Conservation (phyloP, 2,113 vertebrate species). For the Pollachius pollachius region DNA sequence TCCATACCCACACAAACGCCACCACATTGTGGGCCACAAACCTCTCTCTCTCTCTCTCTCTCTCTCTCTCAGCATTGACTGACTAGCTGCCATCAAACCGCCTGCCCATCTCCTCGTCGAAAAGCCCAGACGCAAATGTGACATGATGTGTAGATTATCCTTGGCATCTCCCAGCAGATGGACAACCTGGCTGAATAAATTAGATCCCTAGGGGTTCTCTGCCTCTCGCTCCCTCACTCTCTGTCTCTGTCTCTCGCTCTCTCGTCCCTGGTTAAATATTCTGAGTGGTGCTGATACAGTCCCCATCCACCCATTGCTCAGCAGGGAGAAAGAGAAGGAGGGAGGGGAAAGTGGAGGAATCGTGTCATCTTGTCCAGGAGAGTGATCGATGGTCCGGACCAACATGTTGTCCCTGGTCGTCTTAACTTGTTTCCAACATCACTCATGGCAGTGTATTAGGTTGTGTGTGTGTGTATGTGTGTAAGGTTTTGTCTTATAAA, state of each 20-base stretch:
- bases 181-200: constrained; percentile 69
- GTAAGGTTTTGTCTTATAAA: no score
- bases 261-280: constrained; percentile 63
- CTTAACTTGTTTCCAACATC: constrained; percentile 53
- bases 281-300: constrained; percentile 60
- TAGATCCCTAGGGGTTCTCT: constrained; percentile 58
- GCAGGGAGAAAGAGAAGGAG: background rate
- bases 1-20: constrained; percentile 13
- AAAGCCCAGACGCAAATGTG: constrained; percentile 63
- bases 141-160: constrained; percentile 73
- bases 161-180: constrained; percentile 70
- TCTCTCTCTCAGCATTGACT: no score
- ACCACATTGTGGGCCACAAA: background rate
- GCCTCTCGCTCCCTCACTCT: constrained; percentile 16
- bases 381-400: constrained; percentile 60
- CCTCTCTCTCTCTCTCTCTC: background rate
- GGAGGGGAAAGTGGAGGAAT: constrained; percentile 14
- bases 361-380: constrained; percentile 60
- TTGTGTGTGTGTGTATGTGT: background rate
- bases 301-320: constrained; percentile 12
- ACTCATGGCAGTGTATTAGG: constrained; percentile 44
- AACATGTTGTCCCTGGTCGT: constrained; percentile 55
- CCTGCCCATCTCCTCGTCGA: no score
- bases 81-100: no score
- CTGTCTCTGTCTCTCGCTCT: constrained; percentile 24